Evolutionary conservation across 2,888 invertebrate genomes (phyloP).

Genomic region (Ischnus inquisitorius): DNA sequence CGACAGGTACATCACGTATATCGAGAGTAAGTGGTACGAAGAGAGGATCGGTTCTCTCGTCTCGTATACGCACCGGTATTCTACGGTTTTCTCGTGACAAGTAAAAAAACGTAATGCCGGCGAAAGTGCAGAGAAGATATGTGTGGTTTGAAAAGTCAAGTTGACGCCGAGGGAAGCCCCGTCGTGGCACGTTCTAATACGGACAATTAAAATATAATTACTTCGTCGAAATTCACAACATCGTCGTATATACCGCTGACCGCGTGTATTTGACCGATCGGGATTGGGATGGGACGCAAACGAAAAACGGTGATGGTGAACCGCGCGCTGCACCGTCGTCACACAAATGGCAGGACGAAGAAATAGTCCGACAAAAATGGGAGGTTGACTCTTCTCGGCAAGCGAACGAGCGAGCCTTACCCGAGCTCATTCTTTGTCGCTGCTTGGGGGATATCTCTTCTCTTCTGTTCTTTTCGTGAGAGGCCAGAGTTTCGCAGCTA

Average conservation of each 20-base stretch:
- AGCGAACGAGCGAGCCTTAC: background rate
- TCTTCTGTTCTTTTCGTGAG: conserved; percentile 19
- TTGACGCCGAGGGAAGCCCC: conserved; percentile 6
- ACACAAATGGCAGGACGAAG: conserved; percentile 61
- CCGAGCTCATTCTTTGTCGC: background rate
- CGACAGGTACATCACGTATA: conserved; percentile 18
- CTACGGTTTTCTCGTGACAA: background rate
- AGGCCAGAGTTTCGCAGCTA: conserved; percentile 5
- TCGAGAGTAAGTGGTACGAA: background rate
- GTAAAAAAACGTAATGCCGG: conserved; percentile 28
- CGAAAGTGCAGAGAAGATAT: background rate
- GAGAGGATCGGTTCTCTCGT: background rate
- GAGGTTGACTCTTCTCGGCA: conserved; percentile 28
- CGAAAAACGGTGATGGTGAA: conserved; percentile 19
- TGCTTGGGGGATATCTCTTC: background rate
- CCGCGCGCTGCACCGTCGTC: conserved; percentile 49
- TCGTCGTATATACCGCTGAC: conserved; percentile 12
- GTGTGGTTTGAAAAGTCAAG: background rate
- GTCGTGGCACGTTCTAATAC: conserved; percentile 56
- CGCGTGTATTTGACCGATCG: conserved; percentile 18
- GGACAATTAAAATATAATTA: conserved; percentile 71
- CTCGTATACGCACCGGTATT: background rate
- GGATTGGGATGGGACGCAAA: background rate
- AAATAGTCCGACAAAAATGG: conserved; percentile 59
- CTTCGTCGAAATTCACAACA: conserved; percentile 64